These are phyloP conservation scores for Sweltsa coloradensis DNA, from an alignment of 1,140 invertebrate genomes.

Conservation along the genomic window DNA sequence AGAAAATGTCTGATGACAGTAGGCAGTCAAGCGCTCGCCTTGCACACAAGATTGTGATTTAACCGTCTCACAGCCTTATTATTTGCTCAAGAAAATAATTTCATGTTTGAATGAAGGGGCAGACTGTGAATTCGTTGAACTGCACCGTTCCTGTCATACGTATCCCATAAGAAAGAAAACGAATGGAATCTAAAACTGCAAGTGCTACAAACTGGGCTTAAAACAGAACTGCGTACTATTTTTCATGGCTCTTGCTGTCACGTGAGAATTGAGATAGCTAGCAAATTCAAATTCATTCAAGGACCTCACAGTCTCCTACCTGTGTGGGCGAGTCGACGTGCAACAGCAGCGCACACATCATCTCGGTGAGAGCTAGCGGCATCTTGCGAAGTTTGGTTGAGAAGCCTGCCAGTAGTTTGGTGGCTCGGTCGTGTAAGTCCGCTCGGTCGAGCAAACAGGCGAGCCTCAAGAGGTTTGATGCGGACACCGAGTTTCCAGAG, in stretches of 20 bases:
- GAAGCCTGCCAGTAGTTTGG: slow-evolving; percentile 48
- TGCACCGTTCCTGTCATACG: background rate
- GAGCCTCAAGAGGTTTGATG: slow-evolving; percentile 67
- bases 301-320: slow-evolving; percentile 28
- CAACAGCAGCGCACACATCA: slow-evolving; percentile 61
- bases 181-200: background rate
- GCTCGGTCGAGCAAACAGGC: slow-evolving; percentile 46
- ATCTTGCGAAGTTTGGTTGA: slow-evolving; percentile 39
- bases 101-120: too few species aligned
- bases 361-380: slow-evolving; percentile 60
- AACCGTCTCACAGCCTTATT: too few species aligned
- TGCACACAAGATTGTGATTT: too few species aligned
- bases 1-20: too few species aligned
- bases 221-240: background rate
- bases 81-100: too few species aligned
- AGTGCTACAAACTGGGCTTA: background rate
- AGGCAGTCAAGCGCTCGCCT: too few species aligned
- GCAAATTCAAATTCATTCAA: background rate
- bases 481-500: slow-evolving; percentile 79
- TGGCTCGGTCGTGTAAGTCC: slow-evolving; percentile 37
- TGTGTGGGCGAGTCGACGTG: slow-evolving; percentile 51
- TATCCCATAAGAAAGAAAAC: background rate
- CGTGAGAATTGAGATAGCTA: background rate
- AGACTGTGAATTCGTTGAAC: too few species aligned
- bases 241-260: too few species aligned